Evolutionary conservation across 2,888 invertebrate species (phyloP).

Genomic region (Pseudoips prasinana): DNA sequence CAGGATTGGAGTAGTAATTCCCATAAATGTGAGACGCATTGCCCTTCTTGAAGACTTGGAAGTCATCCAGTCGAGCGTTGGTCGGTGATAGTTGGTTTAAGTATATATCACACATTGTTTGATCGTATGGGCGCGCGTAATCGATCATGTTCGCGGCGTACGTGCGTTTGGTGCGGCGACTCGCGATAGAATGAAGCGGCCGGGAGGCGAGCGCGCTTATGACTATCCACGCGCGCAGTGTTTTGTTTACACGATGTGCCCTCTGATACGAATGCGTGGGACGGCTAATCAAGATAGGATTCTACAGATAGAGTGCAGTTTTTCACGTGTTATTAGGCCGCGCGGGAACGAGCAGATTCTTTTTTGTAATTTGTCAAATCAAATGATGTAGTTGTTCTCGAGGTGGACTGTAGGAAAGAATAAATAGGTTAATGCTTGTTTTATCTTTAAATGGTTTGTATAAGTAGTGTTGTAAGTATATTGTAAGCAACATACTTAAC

Average conservation of each 20-base stretch:
- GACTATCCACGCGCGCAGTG: slow-evolving; percentile 50
- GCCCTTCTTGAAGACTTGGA: slow-evolving; percentile 73
- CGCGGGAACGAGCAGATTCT: too few relatives aligned
- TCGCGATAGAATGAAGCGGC: slow-evolving; percentile 55
- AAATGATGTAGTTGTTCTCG: slow-evolving; percentile 13
- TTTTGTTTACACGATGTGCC: slow-evolving; percentile 63
- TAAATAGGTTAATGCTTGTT: slow-evolving; percentile 17
- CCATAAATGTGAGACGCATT: slow-evolving; percentile 62
- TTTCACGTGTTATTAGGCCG: slow-evolving; percentile 29
- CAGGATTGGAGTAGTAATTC: slow-evolving; percentile 59
- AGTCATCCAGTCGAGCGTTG: slow-evolving; percentile 72
- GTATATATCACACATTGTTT: slow-evolving; percentile 71
- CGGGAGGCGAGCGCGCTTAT: slow-evolving; percentile 42
- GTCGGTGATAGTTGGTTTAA: slow-evolving; percentile 57
- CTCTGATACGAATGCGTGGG: slow-evolving; percentile 19
- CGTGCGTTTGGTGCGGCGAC: slow-evolving; percentile 52
- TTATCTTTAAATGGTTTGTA: slow-evolving; percentile 11
- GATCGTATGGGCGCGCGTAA: slow-evolving; percentile 73
- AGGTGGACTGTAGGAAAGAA: slow-evolving; percentile 17
- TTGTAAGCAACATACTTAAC: too few relatives aligned
- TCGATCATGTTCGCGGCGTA: slow-evolving; percentile 62
- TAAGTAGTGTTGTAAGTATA: not conserved
- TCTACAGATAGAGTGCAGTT: slow-evolving; percentile 21
- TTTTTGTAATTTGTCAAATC: slow-evolving; percentile 20
- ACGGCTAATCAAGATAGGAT: slow-evolving; percentile 27